A percentile compares a stretch with the other conserved stretches of the same genome.
Evolutionary conservation across 2,888 invertebrate genomes (phyloP).

Genomic region (Caenorhabditis afra): DNA sequence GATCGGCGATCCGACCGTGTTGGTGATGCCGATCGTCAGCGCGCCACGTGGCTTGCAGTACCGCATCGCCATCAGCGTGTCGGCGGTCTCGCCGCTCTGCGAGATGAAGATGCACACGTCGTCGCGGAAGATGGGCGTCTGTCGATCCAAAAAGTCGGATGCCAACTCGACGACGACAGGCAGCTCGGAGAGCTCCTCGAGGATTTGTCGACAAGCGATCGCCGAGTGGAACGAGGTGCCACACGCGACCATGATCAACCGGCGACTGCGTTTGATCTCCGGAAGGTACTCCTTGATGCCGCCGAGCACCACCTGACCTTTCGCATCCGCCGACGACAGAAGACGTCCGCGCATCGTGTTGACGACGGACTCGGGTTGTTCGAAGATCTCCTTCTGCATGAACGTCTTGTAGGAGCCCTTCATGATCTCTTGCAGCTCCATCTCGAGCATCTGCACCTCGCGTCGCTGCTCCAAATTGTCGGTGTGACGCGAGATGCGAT

Average conservation of each 20-base stretch:
- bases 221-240: conserved; percentile 99
- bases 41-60: conserved; percentile 98
- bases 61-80: conserved; percentile 81
- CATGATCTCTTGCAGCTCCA: conserved; percentile 99
- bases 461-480: conserved; percentile 85
- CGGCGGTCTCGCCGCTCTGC: conserved; percentile 87
- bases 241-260: conserved; percentile 97
- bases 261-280: conserved; percentile 95
- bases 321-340: conserved; percentile 82
- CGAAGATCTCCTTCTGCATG: conserved; percentile 99
- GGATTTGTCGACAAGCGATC: conserved; percentile 86
- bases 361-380: conserved; percentile 98
- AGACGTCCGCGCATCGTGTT: conserved; percentile 99
- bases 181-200: conserved; percentile 97
- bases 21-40: conserved; percentile 96
- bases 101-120: conserved; percentile 99
- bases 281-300: conserved; percentile 99
- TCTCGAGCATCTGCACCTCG: conserved; percentile 91
- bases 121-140: conserved; percentile 98
- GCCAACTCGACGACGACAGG: conserved; percentile 99
- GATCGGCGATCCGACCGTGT: conserved; percentile 97
- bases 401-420: conserved; percentile 94
- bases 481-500: conserved; percentile 88
- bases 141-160: conserved; percentile 96
- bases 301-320: conserved; percentile 90